These are phyloP conservation scores for Strigops habroptila DNA, from an alignment of 2,113 vertebrate genomes.

Conservation along the genomic window DNA sequence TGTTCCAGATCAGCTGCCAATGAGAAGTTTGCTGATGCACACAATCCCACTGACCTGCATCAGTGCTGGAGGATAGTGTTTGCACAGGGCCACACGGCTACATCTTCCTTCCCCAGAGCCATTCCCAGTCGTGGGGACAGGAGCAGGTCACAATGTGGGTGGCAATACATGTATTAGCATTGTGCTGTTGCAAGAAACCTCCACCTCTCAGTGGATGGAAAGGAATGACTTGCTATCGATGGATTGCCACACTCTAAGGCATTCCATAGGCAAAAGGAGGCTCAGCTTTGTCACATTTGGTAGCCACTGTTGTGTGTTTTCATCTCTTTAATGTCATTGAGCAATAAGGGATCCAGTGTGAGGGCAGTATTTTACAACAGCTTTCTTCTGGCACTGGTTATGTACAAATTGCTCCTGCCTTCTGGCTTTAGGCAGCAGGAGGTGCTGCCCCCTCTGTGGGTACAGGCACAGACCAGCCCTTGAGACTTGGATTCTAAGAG, in stretches of 20 bases:
- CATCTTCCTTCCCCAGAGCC: neutral
- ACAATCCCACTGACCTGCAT: neutral
- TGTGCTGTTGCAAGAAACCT: rapidly evolving
- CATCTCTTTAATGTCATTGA: neutral
- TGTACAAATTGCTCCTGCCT: neutral
- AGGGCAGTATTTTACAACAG: neutral
- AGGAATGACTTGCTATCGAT: neutral
- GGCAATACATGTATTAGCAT: neutral
- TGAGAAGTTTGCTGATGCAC: neutral
- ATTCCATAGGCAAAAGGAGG: neutral
- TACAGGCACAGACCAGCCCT: neutral
- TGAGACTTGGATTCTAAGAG: rapidly evolving
- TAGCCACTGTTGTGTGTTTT: neutral
- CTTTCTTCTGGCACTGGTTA: neutral
- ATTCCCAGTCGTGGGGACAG: neutral
- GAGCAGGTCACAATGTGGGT: neutral
- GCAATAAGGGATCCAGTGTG: neutral
- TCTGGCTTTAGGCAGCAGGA: constrained; percentile 14
- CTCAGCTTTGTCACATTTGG: neutral
- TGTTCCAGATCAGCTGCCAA: neutral
- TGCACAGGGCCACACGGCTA: neutral
- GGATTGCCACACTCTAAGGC: neutral
- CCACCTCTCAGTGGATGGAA: neutral
- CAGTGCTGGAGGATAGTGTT: neutral
- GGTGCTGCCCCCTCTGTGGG: neutral